Percentiles rank a stretch among this genome's conserved stretches.
Evolutionary conservation across 2,888 invertebrate species (phyloP).

Genomic region (Ichneumoninae sp.): DNA sequence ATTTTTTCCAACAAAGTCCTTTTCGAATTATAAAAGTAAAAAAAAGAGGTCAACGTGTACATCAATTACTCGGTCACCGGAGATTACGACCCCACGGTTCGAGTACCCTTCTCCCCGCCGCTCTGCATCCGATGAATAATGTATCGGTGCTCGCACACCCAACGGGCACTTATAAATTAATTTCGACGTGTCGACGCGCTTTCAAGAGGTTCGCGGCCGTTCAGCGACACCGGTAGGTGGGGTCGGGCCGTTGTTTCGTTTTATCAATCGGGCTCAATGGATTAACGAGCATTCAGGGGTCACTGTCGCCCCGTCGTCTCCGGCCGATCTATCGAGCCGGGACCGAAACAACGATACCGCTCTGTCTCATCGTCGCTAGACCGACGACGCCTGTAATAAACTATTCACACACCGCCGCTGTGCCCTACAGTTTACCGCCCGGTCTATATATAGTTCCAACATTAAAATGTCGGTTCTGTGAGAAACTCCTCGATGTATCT

Average conservation of each 20-base stretch:
- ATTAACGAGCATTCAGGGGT: constrained; percentile 78
- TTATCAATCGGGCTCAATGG: constrained; percentile 73
- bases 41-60: constrained; percentile 23
- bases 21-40: not conserved
- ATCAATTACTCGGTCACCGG: constrained; percentile 50
- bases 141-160: constrained; percentile 53
- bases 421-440: not conserved
- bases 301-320: constrained; percentile 70
- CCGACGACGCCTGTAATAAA: constrained; percentile 13
- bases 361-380: constrained; percentile 10
- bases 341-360: constrained; percentile 54
- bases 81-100: constrained; percentile 50
- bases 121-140: constrained; percentile 52
- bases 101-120: not conserved
- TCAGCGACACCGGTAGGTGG: constrained; percentile 16
- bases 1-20: not conserved
- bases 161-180: constrained; percentile 51
- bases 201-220: constrained; percentile 45
- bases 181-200: constrained; percentile 28
- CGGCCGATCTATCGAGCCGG: constrained; percentile 67
- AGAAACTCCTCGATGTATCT: not conserved
- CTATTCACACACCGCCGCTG: not conserved
- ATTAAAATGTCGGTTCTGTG: constrained; percentile 33
- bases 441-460: constrained; percentile 29
- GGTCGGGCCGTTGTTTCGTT: constrained; percentile 69